phyloP scores from a whole-genome alignment of 2,113 vertebrate genomes.

The Myiozetetes cayanensis region DNA sequence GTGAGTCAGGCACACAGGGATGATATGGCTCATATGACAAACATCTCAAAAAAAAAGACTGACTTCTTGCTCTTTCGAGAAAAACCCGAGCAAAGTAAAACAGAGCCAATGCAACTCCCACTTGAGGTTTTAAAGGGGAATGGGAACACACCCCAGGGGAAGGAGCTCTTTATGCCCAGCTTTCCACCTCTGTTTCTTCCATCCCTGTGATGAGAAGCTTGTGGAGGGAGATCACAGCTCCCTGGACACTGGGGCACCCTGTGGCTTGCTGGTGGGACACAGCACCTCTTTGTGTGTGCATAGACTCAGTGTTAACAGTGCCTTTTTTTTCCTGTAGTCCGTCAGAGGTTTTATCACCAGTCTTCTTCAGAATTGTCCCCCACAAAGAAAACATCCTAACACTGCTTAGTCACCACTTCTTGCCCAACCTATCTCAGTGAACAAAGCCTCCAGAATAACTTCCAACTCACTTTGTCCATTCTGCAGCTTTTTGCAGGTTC shows the following conservation, averaged over 20 bases:
- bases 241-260: fast-evolving
- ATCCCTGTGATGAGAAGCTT: not conserved
- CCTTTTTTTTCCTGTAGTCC: not conserved
- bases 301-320: fast-evolving
- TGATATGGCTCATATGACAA: not conserved
- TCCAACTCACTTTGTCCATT: not conserved
- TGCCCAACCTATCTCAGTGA: not conserved
- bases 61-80: not conserved
- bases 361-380: not conserved
- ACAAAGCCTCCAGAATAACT: not conserved
- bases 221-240: not conserved
- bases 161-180: not conserved
- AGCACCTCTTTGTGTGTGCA: not conserved
- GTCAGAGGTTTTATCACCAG: not conserved
- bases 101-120: not conserved
- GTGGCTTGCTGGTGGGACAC: not conserved
- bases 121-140: not conserved
- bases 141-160: fast-evolving
- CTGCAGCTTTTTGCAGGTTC: not conserved
- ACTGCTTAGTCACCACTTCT: not conserved
- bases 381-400: not conserved
- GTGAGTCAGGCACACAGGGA: not conserved
- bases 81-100: not conserved
- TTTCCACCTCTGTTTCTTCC: not conserved
- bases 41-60: not conserved